Conservation (phyloP, 1,140 invertebrate genomes). For the Scylla paramamosain region DNA sequence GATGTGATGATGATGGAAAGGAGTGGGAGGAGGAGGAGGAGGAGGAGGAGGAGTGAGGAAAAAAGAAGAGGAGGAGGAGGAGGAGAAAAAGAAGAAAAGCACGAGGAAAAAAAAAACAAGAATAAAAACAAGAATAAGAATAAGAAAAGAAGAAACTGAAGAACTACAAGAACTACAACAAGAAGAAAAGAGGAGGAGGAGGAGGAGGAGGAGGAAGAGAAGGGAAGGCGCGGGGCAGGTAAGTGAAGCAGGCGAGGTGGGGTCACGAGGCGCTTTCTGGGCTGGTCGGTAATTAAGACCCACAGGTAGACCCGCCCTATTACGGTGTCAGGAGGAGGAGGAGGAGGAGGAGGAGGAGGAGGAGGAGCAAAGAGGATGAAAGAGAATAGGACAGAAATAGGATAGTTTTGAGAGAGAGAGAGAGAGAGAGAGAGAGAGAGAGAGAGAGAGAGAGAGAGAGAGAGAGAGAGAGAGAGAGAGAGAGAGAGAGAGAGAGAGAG, state of each 20-base stretch:
- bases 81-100: neutral
- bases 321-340: neutral
- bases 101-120: too few species aligned
- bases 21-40: neutral
- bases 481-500: slow-evolving; percentile 8
- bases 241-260: neutral
- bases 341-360: neutral
- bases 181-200: neutral
- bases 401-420: too few species aligned
- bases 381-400: neutral
- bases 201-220: neutral
- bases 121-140: too few species aligned
- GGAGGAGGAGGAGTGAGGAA: neutral
- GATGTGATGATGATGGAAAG: too few species aligned
- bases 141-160: too few species aligned
- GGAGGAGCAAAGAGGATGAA: neutral
- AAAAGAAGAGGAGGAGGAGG: neutral
- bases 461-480: neutral
- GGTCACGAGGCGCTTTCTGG: neutral
- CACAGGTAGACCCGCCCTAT: slow-evolving; percentile 4
- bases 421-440: neutral
- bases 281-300: neutral
- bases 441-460: slow-evolving; percentile 8
- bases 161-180: too few species aligned
- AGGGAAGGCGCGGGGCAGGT: neutral